Conservation (phyloP, 1,140 invertebrate genomes). For the Solen grandis region DNA sequence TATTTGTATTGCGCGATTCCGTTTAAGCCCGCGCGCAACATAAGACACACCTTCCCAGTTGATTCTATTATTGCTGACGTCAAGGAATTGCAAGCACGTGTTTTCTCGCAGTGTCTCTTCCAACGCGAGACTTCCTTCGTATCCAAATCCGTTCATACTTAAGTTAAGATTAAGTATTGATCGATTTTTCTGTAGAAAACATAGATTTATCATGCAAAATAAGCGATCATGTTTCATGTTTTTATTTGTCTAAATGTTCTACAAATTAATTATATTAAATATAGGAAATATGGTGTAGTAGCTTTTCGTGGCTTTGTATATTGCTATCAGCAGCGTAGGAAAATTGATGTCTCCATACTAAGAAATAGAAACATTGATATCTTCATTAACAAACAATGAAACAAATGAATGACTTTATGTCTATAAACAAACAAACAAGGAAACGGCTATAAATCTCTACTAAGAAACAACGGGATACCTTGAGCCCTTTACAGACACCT, state of each 20-base stretch:
- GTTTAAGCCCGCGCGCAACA: conserved; percentile 70
- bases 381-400: neutral
- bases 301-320: no score
- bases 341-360: neutral
- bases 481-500: conserved; percentile 76
- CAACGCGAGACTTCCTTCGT: conserved; percentile 76
- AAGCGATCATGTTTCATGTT: neutral
- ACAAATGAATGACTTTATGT: neutral
- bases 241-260: no score
- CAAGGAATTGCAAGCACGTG: conserved; percentile 69
- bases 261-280: neutral
- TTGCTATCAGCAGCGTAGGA: no score
- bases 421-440: neutral
- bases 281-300: neutral
- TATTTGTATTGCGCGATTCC: conserved; percentile 73
- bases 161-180: conserved; percentile 74
- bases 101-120: conserved; percentile 77
- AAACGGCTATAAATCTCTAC: no score
- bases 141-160: conserved; percentile 79
- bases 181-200: conserved; percentile 73
- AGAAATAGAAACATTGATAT: neutral
- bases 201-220: no score
- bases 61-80: conserved; percentile 77
- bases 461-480: no score
- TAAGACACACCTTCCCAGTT: conserved; percentile 73